These are phyloP conservation scores for Hipparchia semele DNA, from an alignment of 2,888 invertebrate species.

Conservation along the genomic window DNA sequence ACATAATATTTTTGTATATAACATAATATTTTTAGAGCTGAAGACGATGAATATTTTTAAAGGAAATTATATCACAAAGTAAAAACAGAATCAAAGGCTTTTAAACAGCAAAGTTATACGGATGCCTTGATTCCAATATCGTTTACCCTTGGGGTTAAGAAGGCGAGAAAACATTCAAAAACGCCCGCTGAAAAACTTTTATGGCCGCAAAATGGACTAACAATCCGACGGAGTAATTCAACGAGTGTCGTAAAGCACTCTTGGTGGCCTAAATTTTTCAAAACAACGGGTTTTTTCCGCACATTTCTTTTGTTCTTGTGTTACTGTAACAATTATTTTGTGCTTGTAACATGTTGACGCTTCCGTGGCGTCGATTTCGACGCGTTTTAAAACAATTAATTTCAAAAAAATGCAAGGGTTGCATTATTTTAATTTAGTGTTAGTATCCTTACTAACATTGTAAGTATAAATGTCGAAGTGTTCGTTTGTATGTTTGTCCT, in stretches of 20 bases:
- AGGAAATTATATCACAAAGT: neutral
- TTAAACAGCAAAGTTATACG: constrained; percentile 19
- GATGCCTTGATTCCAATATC: constrained; percentile 29
- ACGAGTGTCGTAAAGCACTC: constrained; percentile 44
- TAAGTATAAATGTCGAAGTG: too few species aligned
- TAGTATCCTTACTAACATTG: too few species aligned
- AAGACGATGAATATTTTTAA: too few species aligned
- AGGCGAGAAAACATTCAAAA: constrained; percentile 41
- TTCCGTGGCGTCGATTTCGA: constrained; percentile 15
- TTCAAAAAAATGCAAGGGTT: neutral
- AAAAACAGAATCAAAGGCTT: constrained; percentile 11
- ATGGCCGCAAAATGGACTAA: constrained; percentile 43
- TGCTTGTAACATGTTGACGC: constrained; percentile 29
- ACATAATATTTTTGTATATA: too few species aligned
- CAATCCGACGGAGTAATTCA: constrained; percentile 42
- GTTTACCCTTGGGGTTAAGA: constrained; percentile 31
- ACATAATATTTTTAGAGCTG: too few species aligned
- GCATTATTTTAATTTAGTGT: too few species aligned
- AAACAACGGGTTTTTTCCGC: constrained; percentile 37
- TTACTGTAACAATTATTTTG: constrained; percentile 36
- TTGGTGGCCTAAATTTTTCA: constrained; percentile 41
- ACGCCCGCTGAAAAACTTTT: constrained; percentile 43
- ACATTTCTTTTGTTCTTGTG: constrained; percentile 39
- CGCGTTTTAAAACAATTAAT: constrained; percentile 11
- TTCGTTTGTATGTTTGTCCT: neutral